Base-by-base conservation (phyloP, 1,140 invertebrate species). In the Magallana angulata region DNA sequence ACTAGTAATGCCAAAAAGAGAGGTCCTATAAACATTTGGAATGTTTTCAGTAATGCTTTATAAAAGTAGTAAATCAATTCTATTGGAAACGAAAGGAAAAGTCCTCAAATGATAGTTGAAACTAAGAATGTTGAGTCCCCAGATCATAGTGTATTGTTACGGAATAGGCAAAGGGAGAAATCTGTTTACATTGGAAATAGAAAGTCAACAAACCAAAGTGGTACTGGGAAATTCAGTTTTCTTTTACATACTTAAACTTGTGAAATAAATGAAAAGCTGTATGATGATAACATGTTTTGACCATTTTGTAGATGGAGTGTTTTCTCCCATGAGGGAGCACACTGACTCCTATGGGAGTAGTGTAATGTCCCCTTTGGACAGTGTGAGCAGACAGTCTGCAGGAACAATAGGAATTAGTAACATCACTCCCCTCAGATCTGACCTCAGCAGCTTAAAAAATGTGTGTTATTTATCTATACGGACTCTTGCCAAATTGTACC, bases 281-380 rank as follows among this genome's bases (percentile, higher is more conserved):
- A 36, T 36, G 36, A 36, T 36, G 36, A 36, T 36, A 3, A n/a
- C 64, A 16, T 68, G 64, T 68, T 9, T 71, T 11, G 24, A 8
- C 30, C 18, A 30, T 30, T 7, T 71, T 71, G 36, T 30, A 71
- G 68, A 71, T 71, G 68, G 68, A 7, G 12, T 71, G 24, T 71
- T 71, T 71, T 71, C 68, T 71, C 68, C 68, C 11, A 71, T 71
- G 68, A 71, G 68, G 36, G 68, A 71, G 36, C 68, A 71, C 18
- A 71, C n/a, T 1, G 68, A 71, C 11, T 71, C 68, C 2, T 71
- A 71, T 71, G 68, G 68, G 60, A 62, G n/a, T n/a, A 62, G 60
- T 24, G 68, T 8, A 71, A 2, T 71, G n/a, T 71, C 68, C 12
- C 68, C 68, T 36, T 71, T 71, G 68, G 68, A 30, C 9, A 24